These are phyloP conservation scores for Agrotis clavis DNA, from an alignment of 2,888 invertebrate genomes.

Conservation along the genomic window DNA sequence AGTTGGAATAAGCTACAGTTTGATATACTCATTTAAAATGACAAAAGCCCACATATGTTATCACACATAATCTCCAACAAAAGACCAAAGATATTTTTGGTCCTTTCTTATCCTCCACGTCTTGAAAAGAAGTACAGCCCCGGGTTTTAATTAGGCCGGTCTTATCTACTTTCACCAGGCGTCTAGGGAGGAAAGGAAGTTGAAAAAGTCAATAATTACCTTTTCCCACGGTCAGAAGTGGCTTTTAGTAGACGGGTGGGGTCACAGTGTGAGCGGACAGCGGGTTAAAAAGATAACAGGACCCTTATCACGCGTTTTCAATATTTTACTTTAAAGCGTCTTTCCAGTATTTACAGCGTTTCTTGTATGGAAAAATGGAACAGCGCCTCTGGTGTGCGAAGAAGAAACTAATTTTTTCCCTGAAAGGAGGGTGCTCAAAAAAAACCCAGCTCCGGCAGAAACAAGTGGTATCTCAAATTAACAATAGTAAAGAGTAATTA, in stretches of 20 bases:
- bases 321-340: too few relatives aligned
- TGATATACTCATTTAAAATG: background rate
- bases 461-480: too few relatives aligned
- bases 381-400: too few relatives aligned
- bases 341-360: too few relatives aligned
- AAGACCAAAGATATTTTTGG: constrained; percentile 9
- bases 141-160: constrained; percentile 84
- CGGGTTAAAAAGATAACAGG: constrained; percentile 24
- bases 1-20: too few relatives aligned
- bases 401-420: too few relatives aligned
- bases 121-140: constrained; percentile 69
- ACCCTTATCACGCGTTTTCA: too few relatives aligned
- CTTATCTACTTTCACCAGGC: constrained; percentile 86
- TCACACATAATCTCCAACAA: background rate
- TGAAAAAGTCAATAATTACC: constrained; percentile 89
- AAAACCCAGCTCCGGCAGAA: too few relatives aligned
- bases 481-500: too few relatives aligned
- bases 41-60: background rate
- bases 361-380: too few relatives aligned
- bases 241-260: constrained; percentile 74
- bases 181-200: constrained; percentile 71
- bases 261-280: constrained; percentile 39
- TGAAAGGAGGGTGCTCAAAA: too few relatives aligned
- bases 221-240: constrained; percentile 84
- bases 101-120: constrained; percentile 56